Evolutionary conservation across 1,140 invertebrate genomes (phyloP), one percentile per base, ranked within the genome.

Genomic region (Cecropterus lyciades): DNA sequence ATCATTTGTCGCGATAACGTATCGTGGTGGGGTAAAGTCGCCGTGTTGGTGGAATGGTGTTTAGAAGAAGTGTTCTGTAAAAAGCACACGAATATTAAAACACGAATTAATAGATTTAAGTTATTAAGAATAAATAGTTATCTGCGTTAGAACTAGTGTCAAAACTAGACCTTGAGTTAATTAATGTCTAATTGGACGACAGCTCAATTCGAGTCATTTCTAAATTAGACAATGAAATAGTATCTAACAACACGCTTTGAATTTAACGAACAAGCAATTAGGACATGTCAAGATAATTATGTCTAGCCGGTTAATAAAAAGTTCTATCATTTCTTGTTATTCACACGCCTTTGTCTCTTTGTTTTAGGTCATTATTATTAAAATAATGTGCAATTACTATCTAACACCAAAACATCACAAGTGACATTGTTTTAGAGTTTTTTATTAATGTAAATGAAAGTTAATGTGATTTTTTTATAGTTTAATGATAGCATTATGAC

Each of bases 1-100:
- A 69, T 81, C 69, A 85, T 63, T 70, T 87, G 85, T 0, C 91
- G 87, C 20, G 82, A 84, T 7, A 89, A 72, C 10, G 83, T 89
- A 71, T 92, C 92, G 72, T 91, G 86, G 56, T 92, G 91, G 4
- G 91, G 89, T 10, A 92, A 73, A 1, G 87, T 89, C 49, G 85
- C 77, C 0, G 81, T 87, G 77, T 83, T 92, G 52, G 72, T 80
- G 13, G 75, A 80, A 65, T 88, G 92, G 65, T 87, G 91, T 72
- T 89, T 93, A 93, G 92, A 93, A 93, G 92, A 93, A 92, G 91
- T 93, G 92, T 89, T 93, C 92, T 93, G 89, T 63, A 77, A 68
- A 66, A 55, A 70, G 11, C 13, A 30, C 11, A 20, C 20, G 1
- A 20, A 20, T 5, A 20, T 20, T 20, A n/a, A n/a, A n/a, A n/a